Conservation (phyloP, 1,140 invertebrate genomes). For the Vanessa atalanta region DNA sequence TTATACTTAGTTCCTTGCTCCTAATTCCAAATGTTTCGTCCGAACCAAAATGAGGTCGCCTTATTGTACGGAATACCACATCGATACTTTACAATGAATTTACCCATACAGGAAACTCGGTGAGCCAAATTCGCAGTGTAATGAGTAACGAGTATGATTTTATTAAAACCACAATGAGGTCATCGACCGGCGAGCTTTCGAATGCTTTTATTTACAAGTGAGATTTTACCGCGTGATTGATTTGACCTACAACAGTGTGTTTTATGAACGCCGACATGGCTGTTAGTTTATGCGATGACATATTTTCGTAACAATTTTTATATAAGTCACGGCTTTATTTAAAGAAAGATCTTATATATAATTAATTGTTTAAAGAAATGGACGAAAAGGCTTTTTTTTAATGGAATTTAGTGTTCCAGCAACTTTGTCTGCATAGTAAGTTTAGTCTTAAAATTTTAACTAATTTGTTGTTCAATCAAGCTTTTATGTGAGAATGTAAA, state of each 20-base stretch:
- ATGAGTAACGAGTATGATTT: not conserved
- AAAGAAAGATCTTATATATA: no score
- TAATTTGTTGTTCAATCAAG: no score
- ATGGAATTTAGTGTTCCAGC: no score
- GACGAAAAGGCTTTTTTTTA: no score
- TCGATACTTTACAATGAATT: not conserved
- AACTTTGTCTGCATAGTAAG: no score
- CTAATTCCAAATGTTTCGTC: not conserved
- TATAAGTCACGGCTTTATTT: not conserved
- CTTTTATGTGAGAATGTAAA: no score
- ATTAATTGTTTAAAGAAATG: no score
- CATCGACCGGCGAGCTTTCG: conserved; percentile 14
- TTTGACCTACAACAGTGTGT: conserved; percentile 6
- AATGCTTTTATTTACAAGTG: conserved; percentile 16
- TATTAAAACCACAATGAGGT: conserved; percentile 12
- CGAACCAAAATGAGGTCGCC: not conserved
- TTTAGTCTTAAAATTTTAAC: no score
- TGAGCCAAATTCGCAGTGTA: not conserved
- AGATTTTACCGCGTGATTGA: conserved; percentile 8
- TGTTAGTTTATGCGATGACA: not conserved
- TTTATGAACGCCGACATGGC: not conserved
- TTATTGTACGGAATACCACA: not conserved
- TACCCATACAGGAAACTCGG: not conserved
- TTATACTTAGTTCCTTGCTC: no score
- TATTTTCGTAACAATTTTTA: not conserved